Evolutionary conservation across 2,797 vertebrate species (phyloP), one percentile per base, ranked within the genome.

Genomic region (Perodicticus potto): DNA sequence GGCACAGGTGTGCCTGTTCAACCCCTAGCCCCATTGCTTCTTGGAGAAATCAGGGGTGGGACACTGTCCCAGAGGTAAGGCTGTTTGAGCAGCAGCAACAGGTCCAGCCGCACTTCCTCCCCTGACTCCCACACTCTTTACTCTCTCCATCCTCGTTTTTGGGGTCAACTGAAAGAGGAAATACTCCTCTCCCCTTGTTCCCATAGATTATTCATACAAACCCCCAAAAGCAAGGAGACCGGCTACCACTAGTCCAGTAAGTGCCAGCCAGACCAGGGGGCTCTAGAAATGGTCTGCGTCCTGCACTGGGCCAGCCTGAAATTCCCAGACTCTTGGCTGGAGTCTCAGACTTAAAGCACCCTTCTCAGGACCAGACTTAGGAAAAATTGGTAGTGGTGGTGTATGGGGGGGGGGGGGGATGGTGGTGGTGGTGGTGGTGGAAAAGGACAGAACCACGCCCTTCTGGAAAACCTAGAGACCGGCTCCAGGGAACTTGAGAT

Each of bases 11-110:
- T n/a, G 53, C 5, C 57, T 23, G 6, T 12, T 59, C 76, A 17
- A 67, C 32, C 0, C 6, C 22, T 14, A 37, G 19, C 72, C 3
- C 25, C 3, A 0, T n/a, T n/a, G 19, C 63, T 16, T 29, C 25
- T 25, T 34, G 27, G 83, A 82, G 34, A 74, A 81, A 43, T 13
- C 2, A 20, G 0, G 32, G 70, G 12, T 29, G 40, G 11, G 3
- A 17, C 13, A 3, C 17, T 29, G 16, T 37, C 23, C 4, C 25
- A n/a, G 27, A 63, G 55, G n/a, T 4, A 10, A 5, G 7, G 13
- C 23, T 40, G 32, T 40, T 4, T 20, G 22, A 20, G n/a, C 3
- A 2, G 11, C 14, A 73, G 92, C 95, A 94, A 89, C 95, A 93
- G 88, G 97, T 94, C 59, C 27, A 7, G 5, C 20, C 0, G 59